A percentile compares a stretch with the other conserved stretches of the same genome.
phyloP scores from a whole-genome alignment of 1,140 invertebrate genomes.

The Helicoverpa zea region DNA sequence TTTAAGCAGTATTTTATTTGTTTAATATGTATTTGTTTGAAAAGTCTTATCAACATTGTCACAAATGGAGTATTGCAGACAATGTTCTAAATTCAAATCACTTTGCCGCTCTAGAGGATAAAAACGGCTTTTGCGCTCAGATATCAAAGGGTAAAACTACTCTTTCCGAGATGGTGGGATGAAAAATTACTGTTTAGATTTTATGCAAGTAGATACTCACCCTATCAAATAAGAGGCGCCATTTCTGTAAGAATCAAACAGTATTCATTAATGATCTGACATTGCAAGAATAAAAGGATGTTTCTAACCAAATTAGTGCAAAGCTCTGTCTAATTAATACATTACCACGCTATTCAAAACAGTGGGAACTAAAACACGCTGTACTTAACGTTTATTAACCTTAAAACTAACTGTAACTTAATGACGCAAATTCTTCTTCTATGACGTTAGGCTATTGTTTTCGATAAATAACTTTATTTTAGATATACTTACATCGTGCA shows the following conservation, averaged over 20 bases:
- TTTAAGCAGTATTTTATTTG: too few species aligned
- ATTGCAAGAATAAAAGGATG: background rate
- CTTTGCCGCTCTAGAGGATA: too few species aligned
- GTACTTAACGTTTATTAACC: constrained; percentile 27
- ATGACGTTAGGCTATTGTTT: constrained; percentile 28
- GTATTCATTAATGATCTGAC: constrained; percentile 8
- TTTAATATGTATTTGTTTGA: too few species aligned
- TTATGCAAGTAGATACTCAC: too few species aligned
- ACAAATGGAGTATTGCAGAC: too few species aligned
- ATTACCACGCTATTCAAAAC: constrained; percentile 19
- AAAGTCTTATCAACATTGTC: too few species aligned
- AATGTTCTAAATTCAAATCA: too few species aligned
- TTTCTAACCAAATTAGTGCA: constrained; percentile 3
- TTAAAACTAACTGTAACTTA: constrained; percentile 38
- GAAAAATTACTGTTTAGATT: too few species aligned
- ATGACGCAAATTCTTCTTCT: constrained; percentile 7
- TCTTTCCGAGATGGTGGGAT: too few species aligned
- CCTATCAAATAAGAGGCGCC: constrained; percentile 94
- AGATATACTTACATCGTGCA: constrained; percentile 89
- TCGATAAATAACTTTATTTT: background rate
- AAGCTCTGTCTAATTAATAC: constrained; percentile 10
- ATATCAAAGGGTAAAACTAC: too few species aligned
- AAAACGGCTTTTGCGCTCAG: too few species aligned
- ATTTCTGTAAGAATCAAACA: constrained; percentile 90
- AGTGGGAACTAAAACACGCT: constrained; percentile 25